phyloP scores from a whole-genome alignment of 1,140 invertebrate species.

The Thaumetopoea pityocampa region DNA sequence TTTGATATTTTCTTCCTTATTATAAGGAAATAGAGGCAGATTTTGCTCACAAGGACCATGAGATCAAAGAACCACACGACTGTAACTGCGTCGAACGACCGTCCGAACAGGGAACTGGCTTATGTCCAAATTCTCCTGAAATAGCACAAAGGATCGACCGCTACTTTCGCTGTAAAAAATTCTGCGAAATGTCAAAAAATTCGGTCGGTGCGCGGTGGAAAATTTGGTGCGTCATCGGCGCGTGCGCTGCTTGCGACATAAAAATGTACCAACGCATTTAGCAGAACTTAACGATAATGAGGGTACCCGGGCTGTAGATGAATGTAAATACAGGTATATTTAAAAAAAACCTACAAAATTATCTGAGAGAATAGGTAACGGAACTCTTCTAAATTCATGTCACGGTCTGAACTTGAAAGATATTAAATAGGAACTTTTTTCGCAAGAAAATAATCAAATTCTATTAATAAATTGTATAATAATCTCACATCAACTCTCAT shows the following conservation, averaged over 20 bases:
- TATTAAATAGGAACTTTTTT: no score
- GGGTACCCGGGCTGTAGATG: no score
- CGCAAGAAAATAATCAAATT: no score
- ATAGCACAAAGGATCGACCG: constrained; percentile 73
- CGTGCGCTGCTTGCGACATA: constrained; percentile 16
- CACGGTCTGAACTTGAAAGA: no score
- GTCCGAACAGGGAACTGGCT: constrained; percentile 44
- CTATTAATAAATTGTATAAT: no score
- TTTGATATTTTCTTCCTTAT: constrained; percentile 11
- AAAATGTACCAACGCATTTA: no score
- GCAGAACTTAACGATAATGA: no score
- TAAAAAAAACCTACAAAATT: no score
- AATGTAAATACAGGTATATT: no score
- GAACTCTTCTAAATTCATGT: no score
- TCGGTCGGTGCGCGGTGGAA: constrained; percentile 42
- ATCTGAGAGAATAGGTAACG: no score
- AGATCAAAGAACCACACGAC: constrained; percentile 48
- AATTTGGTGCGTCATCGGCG: constrained; percentile 54
- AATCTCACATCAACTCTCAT: no score
- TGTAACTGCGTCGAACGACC: constrained; percentile 50
- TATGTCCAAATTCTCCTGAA: constrained; percentile 62
- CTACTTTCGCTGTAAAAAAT: constrained; percentile 50
- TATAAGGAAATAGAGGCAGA: constrained; percentile 7
- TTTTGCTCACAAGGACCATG: constrained; percentile 20
- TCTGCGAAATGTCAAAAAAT: constrained; percentile 66